Conservation (phyloP, 2,113 vertebrate species). For the Passer montanus region DNA sequence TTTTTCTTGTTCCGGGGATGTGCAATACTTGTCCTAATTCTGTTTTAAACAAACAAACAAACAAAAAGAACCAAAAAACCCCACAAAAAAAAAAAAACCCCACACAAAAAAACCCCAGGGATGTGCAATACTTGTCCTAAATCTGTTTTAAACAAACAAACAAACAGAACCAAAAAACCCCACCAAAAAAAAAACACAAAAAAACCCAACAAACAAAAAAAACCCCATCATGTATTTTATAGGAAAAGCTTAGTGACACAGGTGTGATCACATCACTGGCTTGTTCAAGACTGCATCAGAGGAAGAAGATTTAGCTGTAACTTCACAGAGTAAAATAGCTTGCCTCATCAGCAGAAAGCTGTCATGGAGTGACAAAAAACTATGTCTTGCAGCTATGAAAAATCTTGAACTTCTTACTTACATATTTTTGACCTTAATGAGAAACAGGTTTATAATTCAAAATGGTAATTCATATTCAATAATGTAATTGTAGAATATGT, state of each 20-base stretch:
- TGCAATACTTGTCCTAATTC: background rate
- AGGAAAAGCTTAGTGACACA: background rate
- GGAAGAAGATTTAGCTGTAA: background rate
- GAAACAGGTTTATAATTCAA: background rate
- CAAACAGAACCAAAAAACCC: too few relatives aligned
- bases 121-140: background rate
- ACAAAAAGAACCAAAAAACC: background rate
- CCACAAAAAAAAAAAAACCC: background rate
- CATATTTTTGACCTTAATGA: background rate
- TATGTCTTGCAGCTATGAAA: background rate
- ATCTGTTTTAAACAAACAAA: background rate
- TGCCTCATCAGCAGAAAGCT: background rate
- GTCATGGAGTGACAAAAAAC: background rate
- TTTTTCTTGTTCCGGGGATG: background rate
- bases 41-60: background rate
- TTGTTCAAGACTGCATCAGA: background rate
- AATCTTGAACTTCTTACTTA: background rate
- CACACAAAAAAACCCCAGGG: background rate
- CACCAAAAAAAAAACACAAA: too few relatives aligned
- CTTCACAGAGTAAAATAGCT: background rate
- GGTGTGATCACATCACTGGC: background rate
- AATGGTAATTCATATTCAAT: background rate
- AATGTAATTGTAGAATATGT: background rate
- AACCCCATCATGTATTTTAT: background rate
- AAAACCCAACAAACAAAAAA: background rate